A percentile compares a stretch with the other conserved stretches of the same genome.
Conservation (phyloP, 2,797 vertebrate genomes). For the Typhlichthys eigenmanni region DNA sequence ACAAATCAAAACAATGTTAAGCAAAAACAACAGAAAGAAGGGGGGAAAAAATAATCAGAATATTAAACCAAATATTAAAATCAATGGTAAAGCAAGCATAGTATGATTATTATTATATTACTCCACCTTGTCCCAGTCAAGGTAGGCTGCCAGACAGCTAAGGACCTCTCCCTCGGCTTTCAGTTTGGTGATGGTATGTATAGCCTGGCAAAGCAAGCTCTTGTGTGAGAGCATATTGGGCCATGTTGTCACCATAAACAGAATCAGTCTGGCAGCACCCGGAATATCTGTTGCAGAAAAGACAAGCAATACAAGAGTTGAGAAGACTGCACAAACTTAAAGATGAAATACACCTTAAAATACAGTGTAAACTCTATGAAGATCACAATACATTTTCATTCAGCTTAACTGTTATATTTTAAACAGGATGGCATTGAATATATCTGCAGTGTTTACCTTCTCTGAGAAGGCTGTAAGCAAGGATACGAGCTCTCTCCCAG, state of each 20-base stretch:
- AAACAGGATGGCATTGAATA: neutral
- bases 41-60: constrained; percentile 2
- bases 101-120: constrained; percentile 8
- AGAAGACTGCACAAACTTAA: constrained; percentile 2
- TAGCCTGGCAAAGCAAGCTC: constrained; percentile 83
- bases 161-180: constrained; percentile 77
- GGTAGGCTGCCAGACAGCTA: constrained; percentile 78
- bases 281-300: constrained; percentile 80
- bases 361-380: too few species aligned
- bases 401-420: too few species aligned
- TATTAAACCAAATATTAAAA: neutral
- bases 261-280: constrained; percentile 83
- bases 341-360: neutral
- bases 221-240: constrained; percentile 79
- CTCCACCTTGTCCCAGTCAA: constrained; percentile 91
- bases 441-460: constrained; percentile 78
- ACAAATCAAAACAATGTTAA: constrained; percentile 16
- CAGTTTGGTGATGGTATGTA: constrained; percentile 83
- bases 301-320: too few species aligned
- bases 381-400: too few species aligned
- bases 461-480: constrained; percentile 88
- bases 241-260: constrained; percentile 92
- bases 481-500: constrained; percentile 83
- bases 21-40: neutral
- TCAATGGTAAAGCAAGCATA: neutral